phyloP scores from a whole-genome alignment of 1,140 invertebrate species.

The Teleopsis dalmanni region DNA sequence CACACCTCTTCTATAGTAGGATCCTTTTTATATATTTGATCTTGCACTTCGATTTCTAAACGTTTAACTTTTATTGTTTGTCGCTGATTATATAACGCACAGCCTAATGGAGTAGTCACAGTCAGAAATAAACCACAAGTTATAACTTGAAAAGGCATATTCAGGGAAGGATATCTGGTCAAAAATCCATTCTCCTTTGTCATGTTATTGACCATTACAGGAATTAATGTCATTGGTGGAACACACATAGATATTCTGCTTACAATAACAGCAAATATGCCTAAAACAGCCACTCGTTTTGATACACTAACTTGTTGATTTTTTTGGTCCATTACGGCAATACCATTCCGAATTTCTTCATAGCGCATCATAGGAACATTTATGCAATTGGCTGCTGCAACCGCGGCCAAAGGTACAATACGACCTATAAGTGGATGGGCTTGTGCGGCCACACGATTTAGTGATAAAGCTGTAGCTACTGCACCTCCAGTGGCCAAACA shows the following conservation, averaged over 20 bases:
- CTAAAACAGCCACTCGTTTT: slow-evolving; percentile 62
- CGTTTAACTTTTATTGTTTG: slow-evolving; percentile 49
- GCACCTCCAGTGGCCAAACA: slow-evolving; percentile 85
- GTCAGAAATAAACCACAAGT: slow-evolving; percentile 66
- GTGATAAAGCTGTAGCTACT: slow-evolving; percentile 73
- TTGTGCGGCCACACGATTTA: slow-evolving; percentile 50
- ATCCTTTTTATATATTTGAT: slow-evolving; percentile 44
- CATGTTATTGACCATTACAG: slow-evolving; percentile 59
- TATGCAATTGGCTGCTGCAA: slow-evolving; percentile 83
- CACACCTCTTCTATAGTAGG: slow-evolving; percentile 46
- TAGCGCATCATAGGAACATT: slow-evolving; percentile 88
- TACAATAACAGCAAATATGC: slow-evolving; percentile 76
- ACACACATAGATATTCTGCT: slow-evolving; percentile 83
- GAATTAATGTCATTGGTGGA: slow-evolving; percentile 72
- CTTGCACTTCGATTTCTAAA: slow-evolving; percentile 53
- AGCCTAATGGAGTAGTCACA: slow-evolving; percentile 73
- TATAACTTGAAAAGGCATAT: slow-evolving; percentile 55
- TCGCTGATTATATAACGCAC: slow-evolving; percentile 69
- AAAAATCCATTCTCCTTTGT: slow-evolving; percentile 51
- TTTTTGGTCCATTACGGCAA: slow-evolving; percentile 65
- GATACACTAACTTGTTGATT: slow-evolving; percentile 63
- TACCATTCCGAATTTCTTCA: slow-evolving; percentile 69
- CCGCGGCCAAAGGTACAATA: slow-evolving; percentile 80
- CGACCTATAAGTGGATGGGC: slow-evolving; percentile 35
- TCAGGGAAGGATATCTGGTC: slow-evolving; percentile 50